phyloP scores from a whole-genome alignment of 2,113 vertebrate species.

The Sigmodon hispidus region DNA sequence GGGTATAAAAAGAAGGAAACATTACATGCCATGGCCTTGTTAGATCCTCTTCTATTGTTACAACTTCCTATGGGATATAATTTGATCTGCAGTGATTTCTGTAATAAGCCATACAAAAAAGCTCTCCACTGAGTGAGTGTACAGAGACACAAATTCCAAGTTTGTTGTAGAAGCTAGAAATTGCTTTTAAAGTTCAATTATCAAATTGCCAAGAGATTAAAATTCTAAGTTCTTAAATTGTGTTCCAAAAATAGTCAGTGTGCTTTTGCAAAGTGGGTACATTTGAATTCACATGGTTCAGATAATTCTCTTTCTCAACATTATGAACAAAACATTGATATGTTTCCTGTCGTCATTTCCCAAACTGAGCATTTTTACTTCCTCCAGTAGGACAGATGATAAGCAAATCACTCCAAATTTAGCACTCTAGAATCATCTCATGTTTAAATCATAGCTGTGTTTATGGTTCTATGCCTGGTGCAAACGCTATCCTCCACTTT shows the following conservation, averaged over 20 bases:
- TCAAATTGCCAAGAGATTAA: slow-evolving; percentile 45
- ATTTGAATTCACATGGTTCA: slow-evolving; percentile 49
- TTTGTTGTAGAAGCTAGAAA: slow-evolving; percentile 14
- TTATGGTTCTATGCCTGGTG: slow-evolving; percentile 28
- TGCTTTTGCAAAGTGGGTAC: slow-evolving; percentile 30
- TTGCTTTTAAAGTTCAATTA: slow-evolving; percentile 29
- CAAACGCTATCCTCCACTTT: not conserved
- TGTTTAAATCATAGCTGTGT: slow-evolving; percentile 61
- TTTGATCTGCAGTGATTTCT: not conserved
- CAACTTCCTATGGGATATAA: not conserved
- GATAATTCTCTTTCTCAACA: slow-evolving; percentile 53
- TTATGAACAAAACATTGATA: slow-evolving; percentile 48
- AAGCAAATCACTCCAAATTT: slow-evolving; percentile 61
- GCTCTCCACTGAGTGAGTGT: not conserved
- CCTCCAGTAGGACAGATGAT: not conserved
- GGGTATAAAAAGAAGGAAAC: not conserved
- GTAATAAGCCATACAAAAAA: not conserved
- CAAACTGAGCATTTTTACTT: slow-evolving; percentile 55
- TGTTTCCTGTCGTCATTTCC: slow-evolving; percentile 63
- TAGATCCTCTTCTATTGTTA: not conserved
- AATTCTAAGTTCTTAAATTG: slow-evolving; percentile 31
- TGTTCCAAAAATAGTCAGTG: slow-evolving; percentile 53
- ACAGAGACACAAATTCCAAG: not conserved
- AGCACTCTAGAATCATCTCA: slow-evolving; percentile 44
- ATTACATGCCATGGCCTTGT: not conserved